Conservation (phyloP, 1,140 invertebrate species). For the Coenobita brevimanus region DNA sequence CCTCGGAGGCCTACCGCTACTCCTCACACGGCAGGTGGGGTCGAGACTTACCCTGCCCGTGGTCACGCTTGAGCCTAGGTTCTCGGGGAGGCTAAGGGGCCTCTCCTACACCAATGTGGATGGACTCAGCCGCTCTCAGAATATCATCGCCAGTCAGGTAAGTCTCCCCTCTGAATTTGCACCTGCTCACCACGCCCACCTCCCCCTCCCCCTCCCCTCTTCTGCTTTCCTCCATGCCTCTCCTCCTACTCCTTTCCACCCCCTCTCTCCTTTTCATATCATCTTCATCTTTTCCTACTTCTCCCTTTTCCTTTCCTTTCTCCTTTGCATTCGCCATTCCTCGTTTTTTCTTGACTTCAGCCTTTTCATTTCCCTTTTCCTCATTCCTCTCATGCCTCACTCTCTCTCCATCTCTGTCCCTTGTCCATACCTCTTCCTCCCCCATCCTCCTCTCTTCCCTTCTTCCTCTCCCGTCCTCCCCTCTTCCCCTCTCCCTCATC, state of each 20-base stretch:
- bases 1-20: conserved; percentile 93
- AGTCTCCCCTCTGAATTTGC: conserved; percentile 63
- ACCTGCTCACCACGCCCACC: neutral
- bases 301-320: too few species aligned
- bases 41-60: conserved; percentile 87
- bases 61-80: conserved; percentile 92
- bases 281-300: too few species aligned
- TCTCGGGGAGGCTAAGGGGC: conserved; percentile 88
- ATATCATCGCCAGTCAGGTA: conserved; percentile 84
- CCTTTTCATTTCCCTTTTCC: neutral
- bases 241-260: neutral
- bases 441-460: neutral
- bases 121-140: conserved; percentile 79
- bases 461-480: neutral
- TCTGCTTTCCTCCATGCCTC: neutral
- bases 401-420: neutral
- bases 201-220: neutral
- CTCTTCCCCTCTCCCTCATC: neutral
- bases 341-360: too few species aligned
- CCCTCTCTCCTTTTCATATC: too few species aligned
- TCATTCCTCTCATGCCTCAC: neutral
- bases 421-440: neutral
- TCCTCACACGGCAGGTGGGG: conserved; percentile 83
- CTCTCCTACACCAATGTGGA: conserved; percentile 88
- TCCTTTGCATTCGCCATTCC: too few species aligned